phyloP scores from a whole-genome alignment of 2,113 vertebrate species.

The Alligator mississippiensis region DNA sequence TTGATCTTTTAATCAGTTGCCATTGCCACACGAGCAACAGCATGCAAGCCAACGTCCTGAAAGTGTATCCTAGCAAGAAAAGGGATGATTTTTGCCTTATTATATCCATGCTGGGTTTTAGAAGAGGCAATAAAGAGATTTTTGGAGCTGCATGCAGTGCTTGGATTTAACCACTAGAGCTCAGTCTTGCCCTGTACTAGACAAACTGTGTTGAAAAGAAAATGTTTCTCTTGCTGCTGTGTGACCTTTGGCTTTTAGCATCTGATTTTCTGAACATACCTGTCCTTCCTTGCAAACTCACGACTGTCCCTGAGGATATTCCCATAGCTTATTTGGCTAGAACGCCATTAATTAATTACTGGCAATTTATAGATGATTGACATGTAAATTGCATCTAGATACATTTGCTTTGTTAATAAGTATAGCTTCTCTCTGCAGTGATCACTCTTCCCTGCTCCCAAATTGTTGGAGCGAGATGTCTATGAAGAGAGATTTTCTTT shows the following conservation, averaged over 20 bases:
- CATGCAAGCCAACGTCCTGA: background rate
- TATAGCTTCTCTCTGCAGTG: background rate
- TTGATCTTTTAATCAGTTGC: background rate
- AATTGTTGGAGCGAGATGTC: background rate
- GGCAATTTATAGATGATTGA: background rate
- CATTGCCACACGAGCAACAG: background rate
- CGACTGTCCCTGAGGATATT: background rate
- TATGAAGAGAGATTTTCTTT: background rate
- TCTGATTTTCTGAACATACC: too few species aligned
- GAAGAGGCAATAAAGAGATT: background rate
- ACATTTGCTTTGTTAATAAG: background rate
- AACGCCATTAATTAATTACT: background rate
- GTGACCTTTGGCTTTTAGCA: constrained; percentile 35
- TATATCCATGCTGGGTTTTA: background rate
- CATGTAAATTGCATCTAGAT: background rate
- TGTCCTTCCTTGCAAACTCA: background rate
- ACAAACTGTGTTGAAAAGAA: background rate
- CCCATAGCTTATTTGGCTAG: background rate
- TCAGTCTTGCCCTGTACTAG: constrained; percentile 87
- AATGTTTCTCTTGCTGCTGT: background rate
- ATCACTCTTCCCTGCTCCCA: background rate
- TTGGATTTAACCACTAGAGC: constrained; percentile 83
- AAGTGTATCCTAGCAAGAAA: background rate
- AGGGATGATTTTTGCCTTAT: background rate
- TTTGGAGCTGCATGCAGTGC: constrained; percentile 39